Evolutionary conservation across 2,113 vertebrate species (phyloP).

Genomic region (Melanerpes formicivorus): DNA sequence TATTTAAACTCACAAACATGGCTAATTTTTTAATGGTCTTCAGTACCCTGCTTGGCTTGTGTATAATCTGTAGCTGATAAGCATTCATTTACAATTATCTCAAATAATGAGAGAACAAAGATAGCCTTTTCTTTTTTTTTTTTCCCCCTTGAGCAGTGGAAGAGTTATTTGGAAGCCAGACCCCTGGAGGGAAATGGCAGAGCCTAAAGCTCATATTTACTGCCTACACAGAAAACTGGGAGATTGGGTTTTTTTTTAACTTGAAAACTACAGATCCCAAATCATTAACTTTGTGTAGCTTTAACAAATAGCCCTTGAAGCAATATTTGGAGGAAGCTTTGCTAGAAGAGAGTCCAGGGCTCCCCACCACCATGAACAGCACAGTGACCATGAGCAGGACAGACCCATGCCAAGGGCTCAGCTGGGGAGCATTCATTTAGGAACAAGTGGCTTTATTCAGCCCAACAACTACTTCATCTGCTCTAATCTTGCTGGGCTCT

Average conservation of each 20-base stretch:
- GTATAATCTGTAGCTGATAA: conserved; percentile 4
- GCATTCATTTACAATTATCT: conserved; percentile 23
- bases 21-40: conserved; percentile 11
- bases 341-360: not conserved
- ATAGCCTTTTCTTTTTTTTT: not conserved
- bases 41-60: not conserved
- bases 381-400: not conserved
- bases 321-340: not conserved
- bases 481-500: not conserved
- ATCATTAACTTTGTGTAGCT: conserved; percentile 20
- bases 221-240: not conserved
- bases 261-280: conserved; percentile 27
- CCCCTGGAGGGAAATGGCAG: conserved; percentile 1
- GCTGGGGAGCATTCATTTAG: rapidly evolving
- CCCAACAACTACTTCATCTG: not conserved
- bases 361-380: not conserved
- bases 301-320: not conserved
- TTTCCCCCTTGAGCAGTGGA: not conserved
- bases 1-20: not conserved
- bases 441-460: not conserved
- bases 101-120: conserved; percentile 50
- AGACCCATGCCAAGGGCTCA: rapidly evolving
- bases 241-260: not conserved
- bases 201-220: not conserved
- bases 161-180: conserved; percentile 41